Base-by-base conservation (phyloP, 1,140 invertebrate species). In the Platyscapa corneri region DNA sequence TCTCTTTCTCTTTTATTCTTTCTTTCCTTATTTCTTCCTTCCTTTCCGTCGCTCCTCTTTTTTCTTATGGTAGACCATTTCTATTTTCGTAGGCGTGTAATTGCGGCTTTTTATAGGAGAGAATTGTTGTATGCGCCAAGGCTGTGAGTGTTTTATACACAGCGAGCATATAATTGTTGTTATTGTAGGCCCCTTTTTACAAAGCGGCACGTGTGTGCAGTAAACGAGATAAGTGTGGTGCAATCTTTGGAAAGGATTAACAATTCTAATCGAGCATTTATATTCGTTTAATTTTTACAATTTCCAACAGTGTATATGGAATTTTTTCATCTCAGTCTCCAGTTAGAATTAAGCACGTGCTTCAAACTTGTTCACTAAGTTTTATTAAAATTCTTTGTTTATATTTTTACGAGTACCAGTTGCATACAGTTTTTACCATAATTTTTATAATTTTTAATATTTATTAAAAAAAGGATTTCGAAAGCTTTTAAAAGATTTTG, bases 1-100 rank as follows among this genome's bases (percentile, higher is more conserved):
- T 81, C 16, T 14, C n/a, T 80, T 27, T 42, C 32, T 67, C 39
- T 18, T 30, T 67, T 7, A 42, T 16, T 56, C 23, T 46, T 16
- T 60, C n/a, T n/a, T n/a, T n/a, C n/a, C n/a, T n/a, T n/a, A n/a
- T n/a, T n/a, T 18, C 39, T 16, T n/a, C 56, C n/a, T 30, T 72
- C 14, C 76, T 60, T 42, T 78, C n/a, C 0, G 12, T 0, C 30
- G 12, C 16, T 49, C 46, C 80, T 82, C 56, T n/a, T 75, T 82
- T 82, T 72, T 82, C 23, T 39, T 76, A 56, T 79, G 76, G 46
- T 46, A 56, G 67, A 72, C 53, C 60, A 75, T 84, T 84, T 84
- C 82, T 84, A 84, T 84, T 84, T 84, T 78, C 82, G 82, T 84
- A 84, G 74, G 82, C 82, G 74, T 78, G 82, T 84, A 84, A 84